phyloP scores from a whole-genome alignment of 1,140 invertebrate genomes.

The Piezodorus guildinii region DNA sequence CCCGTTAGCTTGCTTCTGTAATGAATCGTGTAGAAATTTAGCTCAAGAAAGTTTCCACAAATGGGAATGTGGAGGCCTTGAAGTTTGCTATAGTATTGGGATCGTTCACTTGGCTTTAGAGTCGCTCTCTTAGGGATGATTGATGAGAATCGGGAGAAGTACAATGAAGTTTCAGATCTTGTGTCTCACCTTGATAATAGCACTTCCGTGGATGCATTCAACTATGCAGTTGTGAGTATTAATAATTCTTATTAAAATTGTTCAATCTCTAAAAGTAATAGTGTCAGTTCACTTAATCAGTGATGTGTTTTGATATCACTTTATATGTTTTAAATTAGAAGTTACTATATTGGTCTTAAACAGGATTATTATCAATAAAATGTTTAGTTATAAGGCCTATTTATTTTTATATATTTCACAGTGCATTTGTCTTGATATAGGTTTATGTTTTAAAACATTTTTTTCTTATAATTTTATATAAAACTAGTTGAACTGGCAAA shows the following conservation, averaged over 20 bases:
- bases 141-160: constrained; percentile 19
- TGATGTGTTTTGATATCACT: too few relatives aligned
- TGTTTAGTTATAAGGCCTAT: too few relatives aligned
- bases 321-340: not conserved
- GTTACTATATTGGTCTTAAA: not conserved
- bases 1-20: constrained; percentile 52
- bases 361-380: too few relatives aligned
- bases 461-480: too few relatives aligned
- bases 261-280: too few relatives aligned
- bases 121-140: constrained; percentile 30
- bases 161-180: constrained; percentile 42
- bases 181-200: constrained; percentile 48
- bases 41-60: constrained; percentile 52
- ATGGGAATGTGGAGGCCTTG: constrained; percentile 58
- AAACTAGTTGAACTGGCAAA: too few relatives aligned
- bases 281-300: constrained; percentile 25
- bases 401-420: too few relatives aligned
- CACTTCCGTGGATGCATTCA: constrained; percentile 45
- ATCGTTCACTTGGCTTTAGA: constrained; percentile 62
- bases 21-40: constrained; percentile 43
- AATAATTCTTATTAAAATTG: not conserved
- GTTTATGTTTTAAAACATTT: too few relatives aligned
- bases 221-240: constrained; percentile 48
- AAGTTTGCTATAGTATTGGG: constrained; percentile 53
- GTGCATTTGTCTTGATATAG: too few relatives aligned